Evolutionary conservation across 2,113 vertebrate species (phyloP).

Genomic region (Hyla sarda): DNA sequence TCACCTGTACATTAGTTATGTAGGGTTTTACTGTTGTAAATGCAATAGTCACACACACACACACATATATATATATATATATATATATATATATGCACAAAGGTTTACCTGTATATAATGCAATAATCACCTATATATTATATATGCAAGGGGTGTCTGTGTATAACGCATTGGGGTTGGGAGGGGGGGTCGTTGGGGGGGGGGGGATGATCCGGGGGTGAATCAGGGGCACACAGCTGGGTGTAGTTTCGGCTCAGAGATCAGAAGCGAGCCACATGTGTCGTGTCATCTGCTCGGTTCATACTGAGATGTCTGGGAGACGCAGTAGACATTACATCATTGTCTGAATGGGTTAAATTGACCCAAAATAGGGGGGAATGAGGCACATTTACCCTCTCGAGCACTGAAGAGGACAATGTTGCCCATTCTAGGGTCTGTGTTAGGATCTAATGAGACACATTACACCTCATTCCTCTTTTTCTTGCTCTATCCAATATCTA

Average conservation of each 20-base stretch:
- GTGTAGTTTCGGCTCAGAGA: background rate
- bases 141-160: no score
- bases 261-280: background rate
- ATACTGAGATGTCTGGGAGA: slow-evolving; percentile 3
- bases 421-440: background rate
- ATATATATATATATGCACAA: no score
- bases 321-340: background rate
- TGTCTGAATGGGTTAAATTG: background rate
- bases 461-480: background rate
- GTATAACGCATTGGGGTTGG: background rate
- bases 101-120: background rate
- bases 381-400: background rate
- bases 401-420: background rate
- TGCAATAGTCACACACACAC: no score
- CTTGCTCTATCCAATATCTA: background rate
- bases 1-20: background rate
- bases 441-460: background rate
- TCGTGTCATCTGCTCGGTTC: background rate
- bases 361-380: no score
- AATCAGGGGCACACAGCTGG: background rate
- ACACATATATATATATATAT: no score
- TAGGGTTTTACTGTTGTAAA: background rate
- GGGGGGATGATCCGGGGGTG: no score
- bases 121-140: background rate
- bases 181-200: background rate